Conservation (phyloP, 2,888 invertebrate genomes). For the Nemurella pictetii region DNA sequence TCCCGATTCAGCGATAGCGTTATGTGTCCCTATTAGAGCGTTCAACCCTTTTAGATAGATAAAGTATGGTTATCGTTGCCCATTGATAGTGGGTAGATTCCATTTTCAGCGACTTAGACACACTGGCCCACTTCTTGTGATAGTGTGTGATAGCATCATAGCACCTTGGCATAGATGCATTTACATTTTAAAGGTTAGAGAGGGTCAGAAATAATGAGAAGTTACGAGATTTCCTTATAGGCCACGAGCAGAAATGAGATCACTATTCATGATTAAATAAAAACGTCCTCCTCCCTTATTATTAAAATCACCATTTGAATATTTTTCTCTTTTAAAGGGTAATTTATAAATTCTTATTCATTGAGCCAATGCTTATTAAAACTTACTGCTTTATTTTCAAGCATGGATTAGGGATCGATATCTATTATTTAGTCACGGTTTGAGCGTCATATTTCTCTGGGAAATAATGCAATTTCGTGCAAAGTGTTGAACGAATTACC, state of each 20-base stretch:
- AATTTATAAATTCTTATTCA: background rate
- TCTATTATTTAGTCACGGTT: background rate
- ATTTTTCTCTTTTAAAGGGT: background rate
- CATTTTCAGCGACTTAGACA: background rate
- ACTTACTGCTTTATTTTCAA: background rate
- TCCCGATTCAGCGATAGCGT: background rate
- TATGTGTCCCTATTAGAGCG: background rate
- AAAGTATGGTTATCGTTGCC: background rate
- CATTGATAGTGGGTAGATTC: background rate
- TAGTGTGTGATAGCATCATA: background rate
- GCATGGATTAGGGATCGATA: background rate
- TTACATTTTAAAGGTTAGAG: background rate
- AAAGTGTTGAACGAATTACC: background rate
- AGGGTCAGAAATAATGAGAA: slow-evolving; percentile 15
- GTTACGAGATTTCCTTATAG: background rate
- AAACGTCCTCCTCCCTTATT: background rate
- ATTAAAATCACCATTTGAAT: background rate
- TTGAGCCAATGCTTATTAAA: background rate
- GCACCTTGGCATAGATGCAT: background rate
- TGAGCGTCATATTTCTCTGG: background rate
- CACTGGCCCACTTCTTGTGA: background rate
- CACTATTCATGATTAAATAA: slow-evolving; percentile 11
- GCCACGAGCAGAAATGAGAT: background rate
- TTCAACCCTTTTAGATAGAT: background rate
- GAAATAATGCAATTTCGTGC: background rate